Evolutionary conservation across 2,113 vertebrate genomes (phyloP).

Genomic region (Saimiri boliviensis): DNA sequence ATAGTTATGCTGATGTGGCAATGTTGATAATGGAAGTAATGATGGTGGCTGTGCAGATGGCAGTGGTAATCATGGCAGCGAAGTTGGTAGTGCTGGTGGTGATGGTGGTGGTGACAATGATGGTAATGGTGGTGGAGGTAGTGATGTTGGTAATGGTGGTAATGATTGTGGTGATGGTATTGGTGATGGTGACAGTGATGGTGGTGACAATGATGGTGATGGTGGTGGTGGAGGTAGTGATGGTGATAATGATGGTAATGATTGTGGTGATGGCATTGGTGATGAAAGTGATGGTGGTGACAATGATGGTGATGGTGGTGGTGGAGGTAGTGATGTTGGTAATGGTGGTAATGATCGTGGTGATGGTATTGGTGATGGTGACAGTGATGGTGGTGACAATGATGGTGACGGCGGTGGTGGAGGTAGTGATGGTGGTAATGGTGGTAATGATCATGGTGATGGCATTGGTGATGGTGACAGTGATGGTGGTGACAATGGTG

Average conservation of each 20-base stretch:
- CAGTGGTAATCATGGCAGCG: rapidly evolving
- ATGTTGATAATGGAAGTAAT: rapidly evolving
- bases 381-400: rapidly evolving
- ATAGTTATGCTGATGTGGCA: no score
- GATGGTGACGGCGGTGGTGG: rapidly evolving
- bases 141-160: rapidly evolving
- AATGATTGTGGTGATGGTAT: rapidly evolving
- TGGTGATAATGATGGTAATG: rapidly evolving
- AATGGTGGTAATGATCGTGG: rapidly evolving
- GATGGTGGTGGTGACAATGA: rapidly evolving
- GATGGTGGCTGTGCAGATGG: rapidly evolving
- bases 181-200: no score
- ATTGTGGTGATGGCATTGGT: rapidly evolving
- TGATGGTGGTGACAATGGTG: rapidly evolving
- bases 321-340: not conserved
- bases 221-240: rapidly evolving
- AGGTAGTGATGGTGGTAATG: rapidly evolving
- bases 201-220: rapidly evolving
- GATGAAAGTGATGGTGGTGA: rapidly evolving
- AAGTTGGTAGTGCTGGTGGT: rapidly evolving
- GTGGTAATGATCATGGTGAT: rapidly evolving
- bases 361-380: no score
- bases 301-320: no score
- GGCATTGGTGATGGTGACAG: rapidly evolving
- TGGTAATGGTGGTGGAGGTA: rapidly evolving